Evolutionary conservation across 2,797 vertebrate genomes (phyloP), one percentile per base, ranked within the genome.

Genomic region (Xyrichtys novacula): DNA sequence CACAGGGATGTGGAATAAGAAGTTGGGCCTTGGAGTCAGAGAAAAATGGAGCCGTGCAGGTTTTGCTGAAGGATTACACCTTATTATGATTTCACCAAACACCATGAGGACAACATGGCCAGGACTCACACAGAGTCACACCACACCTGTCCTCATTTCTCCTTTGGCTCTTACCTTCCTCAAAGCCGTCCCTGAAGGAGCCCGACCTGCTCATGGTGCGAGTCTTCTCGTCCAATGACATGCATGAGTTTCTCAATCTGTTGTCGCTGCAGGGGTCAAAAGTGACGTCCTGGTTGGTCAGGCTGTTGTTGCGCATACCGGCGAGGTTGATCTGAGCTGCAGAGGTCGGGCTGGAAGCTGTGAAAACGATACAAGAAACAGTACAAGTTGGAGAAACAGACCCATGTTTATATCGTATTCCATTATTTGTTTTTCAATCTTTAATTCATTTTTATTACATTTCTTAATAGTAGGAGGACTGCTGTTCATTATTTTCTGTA

Each of bases 141-240:
- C 25, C 59, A 53, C 40, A 42, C 60, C n/a, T n/a, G n/a, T 48
- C 42, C 28, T 14, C 29, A 22, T 23, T 49, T 7, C 15, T 10
- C 2, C 7, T 58, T 23, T 63, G 55, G 55, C 26, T 61, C 95
- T 93, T 83, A 99, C 98, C 97, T 95, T 99, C 98, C 81, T 99
- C 98, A 22, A 99, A 98, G 62, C 98, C 98, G 14, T 99, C 98
- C 0, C 96, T 94, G 92, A 99, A 98, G 5, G 98, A 99, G 26
- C 96, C 98, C 0, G 98, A 99, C 2, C 97, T 95, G 86, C 98
- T 99, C 96, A 99, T 98, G 46, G 96, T 96, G 60, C 97, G 93
- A 7, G 94, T 98, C 85, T 98, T 98, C 78, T 99, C 97, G 0
- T 99, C 98, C 68, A 99, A 89, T 0, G 97, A 98, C 96, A 98